A percentile compares a stretch with the other conserved stretches of the same genome.
Conservation (phyloP, 2,113 vertebrate genomes). For the Macquaria australasica region DNA sequence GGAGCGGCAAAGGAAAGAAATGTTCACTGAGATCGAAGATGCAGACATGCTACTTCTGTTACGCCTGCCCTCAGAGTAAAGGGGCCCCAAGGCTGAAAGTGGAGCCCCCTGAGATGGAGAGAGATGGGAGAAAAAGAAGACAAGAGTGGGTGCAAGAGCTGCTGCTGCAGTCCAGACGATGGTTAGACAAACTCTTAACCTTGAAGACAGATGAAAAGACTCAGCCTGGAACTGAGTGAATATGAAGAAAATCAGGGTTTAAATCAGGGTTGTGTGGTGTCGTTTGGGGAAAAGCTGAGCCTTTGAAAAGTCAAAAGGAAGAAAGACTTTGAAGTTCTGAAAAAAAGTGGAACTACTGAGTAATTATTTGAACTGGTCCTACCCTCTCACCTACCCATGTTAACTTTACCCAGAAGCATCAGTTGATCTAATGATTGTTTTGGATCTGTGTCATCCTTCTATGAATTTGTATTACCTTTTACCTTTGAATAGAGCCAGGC, state of each 20-base stretch:
- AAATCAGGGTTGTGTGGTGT: conserved; percentile 41
- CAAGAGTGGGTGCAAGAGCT: neutral
- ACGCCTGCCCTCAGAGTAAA: conserved; percentile 40
- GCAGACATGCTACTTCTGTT: conserved; percentile 54
- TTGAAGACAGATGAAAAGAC: conserved; percentile 63
- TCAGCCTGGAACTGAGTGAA: conserved; percentile 43
- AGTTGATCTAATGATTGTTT: conserved; percentile 21
- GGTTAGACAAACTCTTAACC: conserved; percentile 59
- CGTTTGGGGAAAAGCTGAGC: conserved; percentile 44
- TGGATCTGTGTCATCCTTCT: conserved; percentile 14
- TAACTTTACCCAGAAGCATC: conserved; percentile 6
- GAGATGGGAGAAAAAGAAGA: conserved; percentile 27
- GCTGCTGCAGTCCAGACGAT: conserved; percentile 25
- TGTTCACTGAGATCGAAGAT: conserved; percentile 56
- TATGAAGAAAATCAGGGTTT: conserved; percentile 40
- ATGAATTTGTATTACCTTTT: neutral
- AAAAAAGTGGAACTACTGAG: conserved; percentile 12
- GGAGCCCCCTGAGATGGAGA: conserved; percentile 31
- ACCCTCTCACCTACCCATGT: neutral
- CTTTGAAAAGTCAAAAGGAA: conserved; percentile 43
- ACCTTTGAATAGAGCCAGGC: neutral
- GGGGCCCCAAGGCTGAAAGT: conserved; percentile 42
- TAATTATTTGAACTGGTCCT: conserved; percentile 20
- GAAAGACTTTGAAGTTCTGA: conserved; percentile 42
- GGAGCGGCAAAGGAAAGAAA: conserved; percentile 51